Evolutionary conservation across 2,113 vertebrate genomes (phyloP).

Genomic region (Perognathus longimembris): DNA sequence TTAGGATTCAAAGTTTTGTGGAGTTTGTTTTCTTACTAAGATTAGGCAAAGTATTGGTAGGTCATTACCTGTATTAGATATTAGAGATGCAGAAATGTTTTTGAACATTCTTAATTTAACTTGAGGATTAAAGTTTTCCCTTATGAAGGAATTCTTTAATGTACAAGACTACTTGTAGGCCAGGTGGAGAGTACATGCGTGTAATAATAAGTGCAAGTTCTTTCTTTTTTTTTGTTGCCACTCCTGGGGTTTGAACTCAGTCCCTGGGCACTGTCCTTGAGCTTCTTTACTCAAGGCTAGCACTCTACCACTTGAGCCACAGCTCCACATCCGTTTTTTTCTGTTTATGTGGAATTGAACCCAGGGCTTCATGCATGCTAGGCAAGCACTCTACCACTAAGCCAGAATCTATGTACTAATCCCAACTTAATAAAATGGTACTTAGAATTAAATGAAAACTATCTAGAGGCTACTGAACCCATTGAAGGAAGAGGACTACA

Average conservation of each 20-base stretch:
- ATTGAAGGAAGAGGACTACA: neutral
- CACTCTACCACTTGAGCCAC: too few relatives aligned
- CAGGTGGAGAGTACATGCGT: neutral
- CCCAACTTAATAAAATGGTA: conserved; percentile 20
- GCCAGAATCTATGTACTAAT: neutral
- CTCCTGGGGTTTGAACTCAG: too few relatives aligned
- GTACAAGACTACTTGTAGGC: neutral
- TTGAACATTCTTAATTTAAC: neutral
- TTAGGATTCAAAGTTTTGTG: neutral
- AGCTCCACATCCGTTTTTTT: too few relatives aligned
- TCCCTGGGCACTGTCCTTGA: too few relatives aligned
- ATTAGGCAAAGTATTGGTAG: neutral
- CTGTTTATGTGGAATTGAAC: too few relatives aligned
- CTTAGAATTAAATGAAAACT: conserved; percentile 23
- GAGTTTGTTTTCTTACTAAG: neutral
- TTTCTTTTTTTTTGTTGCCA: too few relatives aligned
- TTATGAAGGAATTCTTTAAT: neutral
- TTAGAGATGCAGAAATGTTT: neutral
- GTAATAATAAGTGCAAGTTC: too few relatives aligned
- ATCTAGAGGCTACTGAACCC: neutral
- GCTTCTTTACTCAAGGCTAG: too few relatives aligned
- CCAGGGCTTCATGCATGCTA: too few relatives aligned
- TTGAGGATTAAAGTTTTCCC: neutral
- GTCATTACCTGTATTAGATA: conserved; percentile 5
- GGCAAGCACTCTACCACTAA: too few relatives aligned